phyloP scores from a whole-genome alignment of 2,113 vertebrate species.

The Scortum barcoo region DNA sequence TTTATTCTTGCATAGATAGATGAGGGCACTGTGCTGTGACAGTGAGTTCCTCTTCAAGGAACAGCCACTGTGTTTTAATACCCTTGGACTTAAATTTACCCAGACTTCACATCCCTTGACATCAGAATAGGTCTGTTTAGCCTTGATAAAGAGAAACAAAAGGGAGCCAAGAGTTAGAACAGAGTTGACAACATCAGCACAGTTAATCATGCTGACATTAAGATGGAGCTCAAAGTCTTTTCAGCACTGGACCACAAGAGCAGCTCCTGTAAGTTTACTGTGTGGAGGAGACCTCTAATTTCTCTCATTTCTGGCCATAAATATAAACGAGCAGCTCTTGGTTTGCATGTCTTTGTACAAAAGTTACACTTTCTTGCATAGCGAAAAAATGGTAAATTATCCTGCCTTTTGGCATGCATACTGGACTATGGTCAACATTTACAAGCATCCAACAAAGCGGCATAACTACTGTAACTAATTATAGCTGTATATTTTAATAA shows the following conservation, averaged over 20 bases:
- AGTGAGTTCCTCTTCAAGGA: constrained; percentile 1
- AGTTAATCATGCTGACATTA: constrained; percentile 16
- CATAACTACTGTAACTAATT: too few relatives aligned
- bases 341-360: background rate
- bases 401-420: background rate
- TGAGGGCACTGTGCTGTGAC: background rate
- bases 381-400: too few relatives aligned
- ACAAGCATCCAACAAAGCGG: background rate
- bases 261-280: background rate
- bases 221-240: background rate
- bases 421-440: background rate
- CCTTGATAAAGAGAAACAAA: constrained; percentile 19
- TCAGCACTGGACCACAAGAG: background rate
- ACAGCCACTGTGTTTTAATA: background rate
- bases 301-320: background rate
- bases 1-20: background rate
- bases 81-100: background rate
- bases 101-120: background rate
- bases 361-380: background rate
- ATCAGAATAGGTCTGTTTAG: background rate
- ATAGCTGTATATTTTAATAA: background rate
- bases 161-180: background rate
- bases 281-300: background rate
- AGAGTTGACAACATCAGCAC: background rate
- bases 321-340: background rate